Base-by-base conservation (phyloP, 2,113 vertebrate species). In the Haemorhous mexicanus region DNA sequence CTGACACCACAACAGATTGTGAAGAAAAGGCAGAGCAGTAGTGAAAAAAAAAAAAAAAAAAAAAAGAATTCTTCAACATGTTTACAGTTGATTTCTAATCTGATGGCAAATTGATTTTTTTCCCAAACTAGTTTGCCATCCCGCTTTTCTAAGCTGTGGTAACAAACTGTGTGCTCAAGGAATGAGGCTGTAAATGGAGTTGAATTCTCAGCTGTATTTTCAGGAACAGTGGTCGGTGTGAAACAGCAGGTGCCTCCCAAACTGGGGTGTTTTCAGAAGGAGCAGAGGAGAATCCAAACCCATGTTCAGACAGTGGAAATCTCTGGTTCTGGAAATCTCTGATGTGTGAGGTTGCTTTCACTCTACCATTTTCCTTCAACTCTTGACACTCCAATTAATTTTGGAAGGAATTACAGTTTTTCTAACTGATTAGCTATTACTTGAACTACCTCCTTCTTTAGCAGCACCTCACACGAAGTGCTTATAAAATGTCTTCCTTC, bases 21-120 rank as follows among this genome's bases (percentile, higher is more conserved):
- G 92, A 96, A 96, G 90, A 97, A 96, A 96, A 97, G 96, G 94
- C 95, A 96, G 91, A 96, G 95, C 93, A 72, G 81, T 77, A 94
- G 87, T 75, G 94, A 87, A 95, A 94, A 94, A 64, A 78, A 74
- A 94, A 64, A 78, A 74, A 94, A 74, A 94, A 75, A 95, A 92
- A 88, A 81, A 69, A 53, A 92, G 89, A 96, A 88, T 97, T 94
- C 78, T 89, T 78, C 94, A 91, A 89, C 93, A 94, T 97, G 93
- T 90, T 97, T 96, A 88, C 70, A 94, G 91, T 88, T 89, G 90
- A 95, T 96, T 95, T 95, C 68, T 96, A 96, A 96, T 97, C 93
- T 94, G 93, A 93, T 87, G 75, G 82, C 64, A 96, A 93, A 93
- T 93, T 89, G 66, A 91, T 87, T 88, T 93, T 95, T 92, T 96